A percentile compares a stretch with the other conserved stretches of the same genome.
Evolutionary conservation across 1,140 invertebrate species (phyloP).

Genomic region (Pseudomyrmex dendroicus): DNA sequence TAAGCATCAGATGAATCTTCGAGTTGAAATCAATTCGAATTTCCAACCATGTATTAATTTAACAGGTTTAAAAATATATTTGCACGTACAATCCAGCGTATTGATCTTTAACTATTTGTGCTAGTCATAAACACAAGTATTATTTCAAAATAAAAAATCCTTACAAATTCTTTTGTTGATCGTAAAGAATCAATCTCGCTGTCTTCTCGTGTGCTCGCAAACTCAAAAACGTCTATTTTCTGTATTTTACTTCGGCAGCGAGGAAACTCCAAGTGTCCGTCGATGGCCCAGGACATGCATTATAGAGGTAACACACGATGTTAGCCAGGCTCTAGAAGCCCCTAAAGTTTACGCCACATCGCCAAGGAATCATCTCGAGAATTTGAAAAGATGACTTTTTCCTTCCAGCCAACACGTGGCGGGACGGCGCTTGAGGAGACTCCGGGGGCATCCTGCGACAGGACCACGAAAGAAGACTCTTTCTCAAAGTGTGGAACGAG

Average conservation of each 20-base stretch:
- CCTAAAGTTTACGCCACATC: constrained; percentile 46
- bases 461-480: constrained; percentile 46
- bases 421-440: constrained; percentile 79
- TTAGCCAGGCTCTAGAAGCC: constrained; percentile 64
- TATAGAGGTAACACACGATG: constrained; percentile 87
- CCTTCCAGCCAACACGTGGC: constrained; percentile 84
- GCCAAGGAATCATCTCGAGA: constrained; percentile 70
- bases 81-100: too few species aligned
- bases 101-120: too few species aligned
- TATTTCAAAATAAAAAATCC: too few species aligned
- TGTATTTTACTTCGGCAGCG: constrained; percentile 81
- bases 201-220: neutral
- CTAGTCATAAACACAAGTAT: too few species aligned
- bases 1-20: too few species aligned
- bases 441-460: constrained; percentile 70
- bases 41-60: too few species aligned
- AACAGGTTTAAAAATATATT: too few species aligned
- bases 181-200: constrained; percentile 1
- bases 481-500: constrained; percentile 13
- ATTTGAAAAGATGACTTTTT: constrained; percentile 81
- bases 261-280: constrained; percentile 87
- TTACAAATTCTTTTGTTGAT: neutral
- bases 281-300: constrained; percentile 90
- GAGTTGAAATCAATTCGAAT: too few species aligned
- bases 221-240: constrained; percentile 24